Evolutionary conservation across 1,140 invertebrate genomes (phyloP), one percentile per base, ranked within the genome.

Genomic region (Cotesia typhae): DNA sequence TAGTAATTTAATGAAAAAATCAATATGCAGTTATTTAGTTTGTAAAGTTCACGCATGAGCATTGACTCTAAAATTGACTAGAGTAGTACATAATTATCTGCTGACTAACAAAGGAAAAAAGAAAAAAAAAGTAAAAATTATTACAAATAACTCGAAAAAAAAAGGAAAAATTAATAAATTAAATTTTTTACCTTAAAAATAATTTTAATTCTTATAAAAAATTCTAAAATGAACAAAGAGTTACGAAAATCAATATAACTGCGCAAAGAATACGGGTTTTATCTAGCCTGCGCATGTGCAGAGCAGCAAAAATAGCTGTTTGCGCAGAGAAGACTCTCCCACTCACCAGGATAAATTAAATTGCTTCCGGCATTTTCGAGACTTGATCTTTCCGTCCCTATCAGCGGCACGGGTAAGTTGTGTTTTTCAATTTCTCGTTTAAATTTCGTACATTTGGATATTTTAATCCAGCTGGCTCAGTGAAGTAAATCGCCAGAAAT

Each of bases 371-470:
- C 74, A 68, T 75, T 70, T 41, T 67, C 70, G 9, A 28, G 66
- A 41, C 57, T 74, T 74, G 79, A 80, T 77, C 83, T 85, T 85
- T 85, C 81, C 79, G 82, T 84, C 78, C 80, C 78, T 75, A 80
- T 55, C 75, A 74, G 77, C 78, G 78, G 81, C 76, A 79, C 80
- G 77, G 81, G 83, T 85, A 80, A 79, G 82, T 80, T 68, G 37
- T 65, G 6, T 75, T 52, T 52, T 3, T 51, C 10, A 36, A 28
- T 71, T 10, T 6, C 7, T 53, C 14, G 17, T 28, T 53, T n/a
- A 52, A 41, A 55, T 38, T 51, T 63, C 14, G 7, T 12, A 12
- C 47, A 63, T 55, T 74, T 41, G 57, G 51, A 60, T 36, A 68
- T 10, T 20, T 60, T 51, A 6, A 47, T 28, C 28, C 28, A 28